phyloP scores from a whole-genome alignment of 2,888 invertebrate genomes.

The Holacanthella duospinosa region DNA sequence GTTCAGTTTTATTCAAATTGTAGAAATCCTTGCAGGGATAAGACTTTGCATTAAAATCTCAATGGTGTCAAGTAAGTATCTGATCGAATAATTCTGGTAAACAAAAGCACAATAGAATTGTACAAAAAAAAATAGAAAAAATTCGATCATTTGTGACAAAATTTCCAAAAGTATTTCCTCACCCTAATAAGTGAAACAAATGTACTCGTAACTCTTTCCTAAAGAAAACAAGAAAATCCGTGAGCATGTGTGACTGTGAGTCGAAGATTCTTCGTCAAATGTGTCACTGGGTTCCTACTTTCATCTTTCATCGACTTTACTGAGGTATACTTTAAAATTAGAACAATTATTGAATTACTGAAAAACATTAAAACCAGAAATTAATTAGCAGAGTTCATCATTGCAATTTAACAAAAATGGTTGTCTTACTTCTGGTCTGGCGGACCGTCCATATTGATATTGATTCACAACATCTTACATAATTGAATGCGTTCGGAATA shows the following conservation, averaged over 20 bases:
- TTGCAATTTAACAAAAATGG: slow-evolving; percentile 5
- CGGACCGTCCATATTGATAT: slow-evolving; percentile 98
- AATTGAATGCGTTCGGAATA: slow-evolving; percentile 94
- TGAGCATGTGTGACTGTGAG: too few relatives aligned
- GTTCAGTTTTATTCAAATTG: slow-evolving; percentile 34
- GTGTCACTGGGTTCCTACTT: slow-evolving; percentile 27
- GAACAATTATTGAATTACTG: too few relatives aligned
- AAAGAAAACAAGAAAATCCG: slow-evolving; percentile 30
- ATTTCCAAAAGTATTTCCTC: too few relatives aligned
- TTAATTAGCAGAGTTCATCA: slow-evolving; percentile 30
- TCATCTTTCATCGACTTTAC: too few relatives aligned
- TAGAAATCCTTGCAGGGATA: slow-evolving; percentile 44
- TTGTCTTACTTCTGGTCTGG: slow-evolving; percentile 65
- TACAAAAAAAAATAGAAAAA: too few relatives aligned
- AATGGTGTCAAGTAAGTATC: slow-evolving; percentile 45
- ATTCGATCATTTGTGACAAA: too few relatives aligned
- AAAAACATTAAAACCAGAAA: too few relatives aligned
- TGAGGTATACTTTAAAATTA: too few relatives aligned
- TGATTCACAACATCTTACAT: slow-evolving; percentile 99
- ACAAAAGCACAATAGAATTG: too few relatives aligned
- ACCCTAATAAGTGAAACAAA: too few relatives aligned
- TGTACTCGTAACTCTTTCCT: too few relatives aligned
- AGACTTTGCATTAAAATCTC: slow-evolving; percentile 45
- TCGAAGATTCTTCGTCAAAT: slow-evolving; percentile 29
- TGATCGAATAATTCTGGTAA: slow-evolving; percentile 21